These are phyloP conservation scores for Coelopa pilipes DNA, from an alignment of 2,888 invertebrate species.

Conservation along the genomic window DNA sequence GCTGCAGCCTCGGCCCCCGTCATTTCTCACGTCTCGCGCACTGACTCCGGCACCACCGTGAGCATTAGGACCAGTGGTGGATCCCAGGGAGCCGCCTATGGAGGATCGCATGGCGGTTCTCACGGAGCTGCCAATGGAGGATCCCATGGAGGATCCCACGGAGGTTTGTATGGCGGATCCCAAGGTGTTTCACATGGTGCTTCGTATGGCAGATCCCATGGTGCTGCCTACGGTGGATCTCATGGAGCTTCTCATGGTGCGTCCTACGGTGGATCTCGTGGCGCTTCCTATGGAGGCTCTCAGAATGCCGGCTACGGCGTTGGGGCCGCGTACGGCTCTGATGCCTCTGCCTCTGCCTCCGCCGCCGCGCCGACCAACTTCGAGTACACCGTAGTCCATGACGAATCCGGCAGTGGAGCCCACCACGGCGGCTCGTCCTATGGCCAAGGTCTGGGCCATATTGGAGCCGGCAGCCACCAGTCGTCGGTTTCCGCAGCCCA, in stretches of 20 bases:
- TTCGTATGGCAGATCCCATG: constrained; percentile 4
- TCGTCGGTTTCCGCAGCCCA: neutral
- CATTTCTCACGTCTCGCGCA: neutral
- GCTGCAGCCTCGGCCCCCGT: constrained; percentile 15
- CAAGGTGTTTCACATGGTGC: no score
- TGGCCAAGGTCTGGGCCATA: no score
- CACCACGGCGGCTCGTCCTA: no score
- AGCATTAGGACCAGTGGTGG: constrained; percentile 24
- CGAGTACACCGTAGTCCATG: no score
- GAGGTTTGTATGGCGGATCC: neutral
- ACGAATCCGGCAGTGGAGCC: no score
- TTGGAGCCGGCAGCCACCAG: neutral
- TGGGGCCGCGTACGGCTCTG: constrained; percentile 3
- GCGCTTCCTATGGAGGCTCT: constrained; percentile 10
- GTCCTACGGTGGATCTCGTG: constrained; percentile 37
- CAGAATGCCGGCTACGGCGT: constrained; percentile 14
- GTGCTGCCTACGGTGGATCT: constrained; percentile 12
- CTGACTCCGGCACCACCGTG: neutral
- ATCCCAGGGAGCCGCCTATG: neutral
- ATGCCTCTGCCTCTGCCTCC: neutral
- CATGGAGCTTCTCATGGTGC: neutral
- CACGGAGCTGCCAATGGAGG: neutral
- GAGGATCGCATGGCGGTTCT: constrained; percentile 7
- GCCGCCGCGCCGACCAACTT: constrained; percentile 6
- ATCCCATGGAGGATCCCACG: constrained; percentile 10